Base-by-base conservation (phyloP, 2,888 invertebrate genomes). In the Coremacera marginata region DNA sequence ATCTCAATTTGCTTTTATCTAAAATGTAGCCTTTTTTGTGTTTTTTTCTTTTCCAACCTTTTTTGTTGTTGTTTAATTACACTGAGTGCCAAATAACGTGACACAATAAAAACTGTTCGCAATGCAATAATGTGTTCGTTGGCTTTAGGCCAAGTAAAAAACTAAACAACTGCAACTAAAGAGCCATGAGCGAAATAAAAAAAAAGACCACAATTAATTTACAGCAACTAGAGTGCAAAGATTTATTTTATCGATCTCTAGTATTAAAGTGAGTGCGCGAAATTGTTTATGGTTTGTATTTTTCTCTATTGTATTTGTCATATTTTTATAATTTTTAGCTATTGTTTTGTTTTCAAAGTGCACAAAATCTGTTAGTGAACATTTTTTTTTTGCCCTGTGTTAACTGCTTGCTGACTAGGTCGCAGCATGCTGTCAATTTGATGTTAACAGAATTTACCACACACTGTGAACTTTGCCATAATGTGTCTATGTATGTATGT, bases 1-100 rank as follows among this genome's bases (percentile, higher is more conserved):
- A 44, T 44, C 14, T 11, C 44, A 11, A 11, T 44, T 31, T 44
- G 44, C 2, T 11, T 44, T 44, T 44, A n/a, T 44, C 44, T 14
- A 11, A 14, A 44, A 11, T 11, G 8, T 37, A 5, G 1, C 7
- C 7, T 44, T 44, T 44, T 44, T 44, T 14, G 2, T 44, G 11
- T 11, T 44, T 4, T 44, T 3, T 22, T 67, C n/a, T 67, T 67
- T 49, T 16, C 2, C 7, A 25, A 4, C 25, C 25, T 7, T 51
- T 14, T 22, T 31, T 49, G 22, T 52, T 52, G 7, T 31, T 73
- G 16, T 73, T 49, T 51, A 63, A 63, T 73, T 77, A 70, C 62
- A 37, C 70, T 75, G 63, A 82, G 82, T 86, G 87, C 86, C 85
- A 86, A 86, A 86, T 82, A 82, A 84, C 81, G 84, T 86, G 86